phyloP scores from a whole-genome alignment of 2,113 vertebrate species.

The Phylloscopus trochiloides region DNA sequence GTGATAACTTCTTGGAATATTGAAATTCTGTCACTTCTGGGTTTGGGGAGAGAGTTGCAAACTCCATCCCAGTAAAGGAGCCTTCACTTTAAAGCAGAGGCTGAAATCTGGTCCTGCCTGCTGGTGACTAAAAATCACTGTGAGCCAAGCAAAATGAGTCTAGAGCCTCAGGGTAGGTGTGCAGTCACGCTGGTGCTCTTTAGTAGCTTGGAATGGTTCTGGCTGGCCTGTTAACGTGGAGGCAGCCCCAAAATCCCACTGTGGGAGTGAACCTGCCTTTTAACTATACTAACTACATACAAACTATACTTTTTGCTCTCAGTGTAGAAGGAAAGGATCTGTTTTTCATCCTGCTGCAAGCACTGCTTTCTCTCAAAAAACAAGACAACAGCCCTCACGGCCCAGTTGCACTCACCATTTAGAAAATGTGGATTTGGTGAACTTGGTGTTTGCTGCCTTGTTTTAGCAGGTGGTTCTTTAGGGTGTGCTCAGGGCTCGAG shows the following conservation, averaged over 20 bases:
- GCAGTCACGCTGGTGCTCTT: neutral
- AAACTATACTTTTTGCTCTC: neutral
- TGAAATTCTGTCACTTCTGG: neutral
- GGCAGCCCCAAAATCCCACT: neutral
- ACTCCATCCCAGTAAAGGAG: neutral
- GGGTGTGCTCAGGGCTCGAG: neutral
- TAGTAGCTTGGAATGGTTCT: neutral
- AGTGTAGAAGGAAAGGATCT: neutral
- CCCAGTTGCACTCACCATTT: neutral
- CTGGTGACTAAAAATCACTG: neutral
- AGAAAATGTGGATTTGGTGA: neutral
- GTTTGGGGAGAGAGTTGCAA: neutral
- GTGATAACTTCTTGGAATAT: neutral
- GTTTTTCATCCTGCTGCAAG: neutral
- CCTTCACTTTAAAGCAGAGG: neutral
- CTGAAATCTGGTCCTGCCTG: neutral
- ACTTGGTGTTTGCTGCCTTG: neutral
- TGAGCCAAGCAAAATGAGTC: neutral
- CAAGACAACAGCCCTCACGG: neutral
- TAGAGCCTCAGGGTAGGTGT: neutral
- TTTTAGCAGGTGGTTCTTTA: neutral
- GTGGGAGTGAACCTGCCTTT: neutral
- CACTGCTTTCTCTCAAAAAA: neutral
- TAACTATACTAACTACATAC: neutral
- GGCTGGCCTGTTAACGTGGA: neutral